Evolutionary conservation across 2,888 invertebrate genomes (phyloP).

Genomic region (Chrysolina oricalcia): DNA sequence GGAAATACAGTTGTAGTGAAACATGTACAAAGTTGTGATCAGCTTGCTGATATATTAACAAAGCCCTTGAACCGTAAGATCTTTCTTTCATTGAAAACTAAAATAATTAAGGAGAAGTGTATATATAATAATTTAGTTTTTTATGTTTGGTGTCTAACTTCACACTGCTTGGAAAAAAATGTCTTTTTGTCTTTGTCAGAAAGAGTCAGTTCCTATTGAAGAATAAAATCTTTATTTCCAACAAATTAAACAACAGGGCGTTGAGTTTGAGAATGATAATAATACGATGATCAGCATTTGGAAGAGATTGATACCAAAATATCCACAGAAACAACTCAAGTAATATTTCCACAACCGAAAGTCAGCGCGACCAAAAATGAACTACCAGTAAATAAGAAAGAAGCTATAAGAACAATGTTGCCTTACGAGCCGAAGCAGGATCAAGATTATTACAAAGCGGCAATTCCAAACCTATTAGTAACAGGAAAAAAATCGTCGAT

Average conservation of each 20-base stretch:
- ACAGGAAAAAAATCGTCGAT: too few relatives aligned
- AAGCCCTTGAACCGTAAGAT: slow-evolving; percentile 30
- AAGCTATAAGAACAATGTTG: slow-evolving; percentile 6
- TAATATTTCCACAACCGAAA: slow-evolving; percentile 15
- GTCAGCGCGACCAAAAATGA: slow-evolving; percentile 21
- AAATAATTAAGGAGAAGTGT: slow-evolving; percentile 31
- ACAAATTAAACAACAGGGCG: too few relatives aligned
- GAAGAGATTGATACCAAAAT: too few relatives aligned
- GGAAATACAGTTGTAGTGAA: slow-evolving; percentile 53
- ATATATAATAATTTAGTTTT: background rate
- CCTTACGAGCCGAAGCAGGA: background rate
- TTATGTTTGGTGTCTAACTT: too few relatives aligned
- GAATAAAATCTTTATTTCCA: too few relatives aligned
- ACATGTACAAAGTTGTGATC: slow-evolving; percentile 57
- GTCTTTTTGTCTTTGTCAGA: too few relatives aligned
- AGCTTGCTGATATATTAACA: slow-evolving; percentile 56
- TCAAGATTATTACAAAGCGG: background rate
- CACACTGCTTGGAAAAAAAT: too few relatives aligned
- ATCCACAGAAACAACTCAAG: slow-evolving; percentile 5
- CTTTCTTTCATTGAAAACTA: slow-evolving; percentile 30
- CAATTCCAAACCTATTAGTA: slow-evolving; percentile 9
- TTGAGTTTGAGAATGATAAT: too few relatives aligned
- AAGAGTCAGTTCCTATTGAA: too few relatives aligned
- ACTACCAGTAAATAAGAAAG: slow-evolving; percentile 12
- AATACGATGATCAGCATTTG: too few relatives aligned